Conservation (phyloP, 2,797 vertebrate genomes). For the Meda fulgida region DNA sequence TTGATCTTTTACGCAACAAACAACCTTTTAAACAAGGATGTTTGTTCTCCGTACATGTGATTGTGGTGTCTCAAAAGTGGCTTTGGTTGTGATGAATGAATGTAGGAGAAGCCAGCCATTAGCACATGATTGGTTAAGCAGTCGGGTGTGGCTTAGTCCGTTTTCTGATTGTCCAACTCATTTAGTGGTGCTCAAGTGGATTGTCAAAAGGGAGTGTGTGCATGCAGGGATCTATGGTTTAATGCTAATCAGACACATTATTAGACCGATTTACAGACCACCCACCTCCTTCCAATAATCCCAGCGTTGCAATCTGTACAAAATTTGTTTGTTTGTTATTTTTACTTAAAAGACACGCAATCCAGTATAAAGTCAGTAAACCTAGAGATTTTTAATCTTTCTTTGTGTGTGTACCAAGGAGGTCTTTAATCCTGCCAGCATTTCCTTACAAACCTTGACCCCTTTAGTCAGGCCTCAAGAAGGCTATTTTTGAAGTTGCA, state of each 20-base stretch:
- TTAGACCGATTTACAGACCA: conserved; percentile 43
- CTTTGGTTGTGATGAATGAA: conserved; percentile 13
- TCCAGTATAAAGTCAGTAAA: background rate
- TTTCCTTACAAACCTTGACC: background rate
- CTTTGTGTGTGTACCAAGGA: background rate
- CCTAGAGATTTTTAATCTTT: background rate
- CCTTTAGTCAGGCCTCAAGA: background rate
- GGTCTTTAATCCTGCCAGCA: background rate
- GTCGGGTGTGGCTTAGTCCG: background rate
- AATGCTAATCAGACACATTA: conserved; percentile 38
- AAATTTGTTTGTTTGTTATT: background rate
- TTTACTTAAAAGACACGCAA: background rate
- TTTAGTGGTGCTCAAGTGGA: background rate
- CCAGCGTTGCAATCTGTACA: background rate
- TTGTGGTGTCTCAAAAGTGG: background rate
- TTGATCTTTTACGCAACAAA: background rate
- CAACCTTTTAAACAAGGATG: background rate
- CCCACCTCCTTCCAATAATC: conserved; percentile 38
- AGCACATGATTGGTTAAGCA: conserved; percentile 2
- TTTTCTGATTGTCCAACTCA: conserved; percentile 1
- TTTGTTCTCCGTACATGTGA: background rate
- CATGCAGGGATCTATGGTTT: background rate
- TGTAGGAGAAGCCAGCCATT: background rate
- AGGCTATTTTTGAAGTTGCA: background rate
- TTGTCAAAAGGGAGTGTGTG: background rate